A percentile compares a stretch with the other conserved stretches of the same genome.
These are phyloP conservation scores for Ochropleura plecta DNA, from an alignment of 2,888 invertebrate genomes.

Conservation along the genomic window DNA sequence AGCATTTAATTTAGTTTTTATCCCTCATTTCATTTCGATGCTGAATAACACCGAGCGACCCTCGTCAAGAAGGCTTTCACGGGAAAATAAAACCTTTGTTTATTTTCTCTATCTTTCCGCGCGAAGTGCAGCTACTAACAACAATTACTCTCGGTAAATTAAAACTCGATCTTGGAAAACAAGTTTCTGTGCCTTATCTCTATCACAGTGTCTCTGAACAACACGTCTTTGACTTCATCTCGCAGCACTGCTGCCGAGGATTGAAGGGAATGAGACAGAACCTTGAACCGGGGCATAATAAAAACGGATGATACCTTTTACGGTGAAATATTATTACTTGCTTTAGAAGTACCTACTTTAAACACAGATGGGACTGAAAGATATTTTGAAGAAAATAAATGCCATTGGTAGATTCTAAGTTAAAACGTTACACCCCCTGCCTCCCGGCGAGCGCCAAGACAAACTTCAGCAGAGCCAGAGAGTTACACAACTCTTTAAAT, in stretches of 20 bases:
- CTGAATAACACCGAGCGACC: conserved; percentile 83
- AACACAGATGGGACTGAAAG: conserved; percentile 46
- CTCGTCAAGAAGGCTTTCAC: conserved; percentile 85
- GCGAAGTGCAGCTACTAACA: conserved; percentile 80
- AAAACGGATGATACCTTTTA: conserved; percentile 52
- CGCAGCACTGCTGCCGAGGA: conserved; percentile 52
- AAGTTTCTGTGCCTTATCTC: conserved; percentile 79
- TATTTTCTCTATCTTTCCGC: conserved; percentile 83
- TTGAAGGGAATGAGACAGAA: conserved; percentile 53
- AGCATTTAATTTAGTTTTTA: conserved; percentile 88
- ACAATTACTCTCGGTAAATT: conserved; percentile 82
- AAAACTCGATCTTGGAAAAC: conserved; percentile 80
- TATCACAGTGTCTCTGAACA: conserved; percentile 53
- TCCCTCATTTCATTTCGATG: conserved; percentile 85
- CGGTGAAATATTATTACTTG: conserved; percentile 53
- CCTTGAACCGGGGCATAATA: conserved; percentile 50
- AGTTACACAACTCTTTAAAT: conserved; percentile 80
- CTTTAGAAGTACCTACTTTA: conserved; percentile 48
- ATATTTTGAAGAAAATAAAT: conserved; percentile 69
- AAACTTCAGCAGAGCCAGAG: conserved; percentile 73
- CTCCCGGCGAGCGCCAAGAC: conserved; percentile 67
- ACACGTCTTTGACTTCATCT: conserved; percentile 57
- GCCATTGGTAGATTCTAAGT: conserved; percentile 70
- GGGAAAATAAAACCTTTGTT: conserved; percentile 83
- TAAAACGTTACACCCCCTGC: conserved; percentile 70